phyloP scores from a whole-genome alignment of 1,140 invertebrate genomes.

The Diuraphis noxia region DNA sequence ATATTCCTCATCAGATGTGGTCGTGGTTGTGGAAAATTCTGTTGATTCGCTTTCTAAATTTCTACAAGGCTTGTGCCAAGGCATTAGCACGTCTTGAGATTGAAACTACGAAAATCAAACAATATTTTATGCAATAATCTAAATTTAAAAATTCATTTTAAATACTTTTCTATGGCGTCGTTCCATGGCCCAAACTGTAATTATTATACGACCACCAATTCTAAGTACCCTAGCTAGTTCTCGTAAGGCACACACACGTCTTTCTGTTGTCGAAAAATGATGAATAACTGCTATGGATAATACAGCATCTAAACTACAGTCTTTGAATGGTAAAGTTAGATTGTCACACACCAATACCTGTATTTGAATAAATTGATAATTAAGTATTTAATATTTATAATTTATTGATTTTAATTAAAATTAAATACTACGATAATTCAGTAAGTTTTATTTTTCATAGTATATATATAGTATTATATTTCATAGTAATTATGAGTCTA shows the following conservation, averaged over 20 bases:
- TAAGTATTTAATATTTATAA: neutral
- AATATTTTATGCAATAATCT: neutral
- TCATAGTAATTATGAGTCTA: no score
- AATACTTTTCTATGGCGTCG: conserved; percentile 82
- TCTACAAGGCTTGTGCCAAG: conserved; percentile 81
- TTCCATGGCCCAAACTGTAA: conserved; percentile 97
- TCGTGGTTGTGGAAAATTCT: conserved; percentile 67
- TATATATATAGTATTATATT: no score
- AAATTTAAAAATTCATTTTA: neutral
- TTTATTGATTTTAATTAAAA: neutral
- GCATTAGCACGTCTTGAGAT: conserved; percentile 92
- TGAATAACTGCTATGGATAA: conserved; percentile 94
- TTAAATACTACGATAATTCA: neutral
- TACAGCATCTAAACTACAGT: conserved; percentile 91
- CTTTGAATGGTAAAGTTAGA: conserved; percentile 84
- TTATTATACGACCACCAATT: conserved; percentile 88
- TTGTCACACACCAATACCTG: conserved; percentile 88
- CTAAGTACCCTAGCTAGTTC: conserved; percentile 85
- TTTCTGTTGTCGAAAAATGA: conserved; percentile 88
- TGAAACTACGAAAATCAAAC: conserved; percentile 67
- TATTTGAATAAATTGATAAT: conserved; percentile 17
- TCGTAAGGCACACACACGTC: conserved; percentile 81
- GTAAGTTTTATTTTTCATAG: neutral
- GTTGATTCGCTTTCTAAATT: conserved; percentile 64
- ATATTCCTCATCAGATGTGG: conserved; percentile 66